These are phyloP conservation scores for Mellivora capensis DNA, from an alignment of 2,113 vertebrate genomes.

Conservation along the genomic window DNA sequence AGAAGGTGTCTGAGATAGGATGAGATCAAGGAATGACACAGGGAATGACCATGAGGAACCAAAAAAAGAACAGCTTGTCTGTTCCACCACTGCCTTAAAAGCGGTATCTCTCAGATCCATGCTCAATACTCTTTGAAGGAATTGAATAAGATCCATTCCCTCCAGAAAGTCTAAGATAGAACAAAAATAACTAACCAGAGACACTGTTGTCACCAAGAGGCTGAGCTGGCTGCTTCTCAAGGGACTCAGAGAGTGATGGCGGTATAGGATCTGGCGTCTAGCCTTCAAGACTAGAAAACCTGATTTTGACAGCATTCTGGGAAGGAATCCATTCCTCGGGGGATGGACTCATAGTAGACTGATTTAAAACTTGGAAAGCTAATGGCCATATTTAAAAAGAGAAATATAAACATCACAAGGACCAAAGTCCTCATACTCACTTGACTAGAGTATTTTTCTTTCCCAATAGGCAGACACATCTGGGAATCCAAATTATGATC, in stretches of 20 bases:
- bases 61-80: neutral
- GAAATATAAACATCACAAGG: neutral
- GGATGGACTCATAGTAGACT: neutral
- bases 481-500: neutral
- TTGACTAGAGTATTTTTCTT: neutral
- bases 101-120: neutral
- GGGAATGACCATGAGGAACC: neutral
- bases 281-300: neutral
- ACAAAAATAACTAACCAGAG: neutral
- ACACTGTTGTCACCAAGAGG: neutral
- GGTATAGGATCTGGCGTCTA: neutral
- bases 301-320: neutral
- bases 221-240: neutral
- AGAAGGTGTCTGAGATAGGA: neutral
- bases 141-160: neutral
- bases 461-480: neutral
- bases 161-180: neutral
- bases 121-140: neutral
- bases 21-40: neutral
- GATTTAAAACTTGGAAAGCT: neutral
- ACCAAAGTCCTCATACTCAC: neutral
- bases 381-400: neutral
- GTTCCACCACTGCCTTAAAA: neutral
- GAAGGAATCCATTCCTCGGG: neutral
- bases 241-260: neutral